phyloP scores from a whole-genome alignment of 2,797 vertebrate species.

The Pseudochaenichthys georgianus region DNA sequence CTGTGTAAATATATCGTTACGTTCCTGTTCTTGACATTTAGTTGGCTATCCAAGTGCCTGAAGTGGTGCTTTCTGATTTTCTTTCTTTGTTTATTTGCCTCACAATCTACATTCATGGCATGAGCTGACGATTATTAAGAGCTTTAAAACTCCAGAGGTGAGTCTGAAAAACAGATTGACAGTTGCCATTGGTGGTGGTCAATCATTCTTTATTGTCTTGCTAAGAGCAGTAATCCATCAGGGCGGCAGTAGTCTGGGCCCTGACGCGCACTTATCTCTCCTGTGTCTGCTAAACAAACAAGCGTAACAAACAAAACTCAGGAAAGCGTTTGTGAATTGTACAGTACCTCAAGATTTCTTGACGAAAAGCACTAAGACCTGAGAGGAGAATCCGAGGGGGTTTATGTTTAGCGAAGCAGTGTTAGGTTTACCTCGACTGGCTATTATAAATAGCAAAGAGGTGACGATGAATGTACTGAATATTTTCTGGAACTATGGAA shows the following conservation, averaged over 20 bases:
- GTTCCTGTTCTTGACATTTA: constrained; percentile 91
- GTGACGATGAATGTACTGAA: constrained; percentile 96
- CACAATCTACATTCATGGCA: constrained; percentile 97
- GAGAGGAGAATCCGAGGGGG: constrained; percentile 83
- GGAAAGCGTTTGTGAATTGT: constrained; percentile 99
- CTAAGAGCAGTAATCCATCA: constrained; percentile 89
- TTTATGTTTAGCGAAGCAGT: constrained; percentile 87
- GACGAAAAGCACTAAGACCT: constrained; percentile 94
- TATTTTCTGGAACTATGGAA: constrained; percentile 80
- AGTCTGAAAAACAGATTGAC: constrained; percentile 91
- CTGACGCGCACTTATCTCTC: constrained; percentile 90
- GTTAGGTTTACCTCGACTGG: constrained; percentile 88
- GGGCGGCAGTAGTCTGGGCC: constrained; percentile 87
- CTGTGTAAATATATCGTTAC: constrained; percentile 94
- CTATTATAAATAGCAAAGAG: constrained; percentile 90
- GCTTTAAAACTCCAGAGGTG: constrained; percentile 95
- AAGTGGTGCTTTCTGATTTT: constrained; percentile 94
- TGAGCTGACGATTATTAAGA: constrained; percentile 97
- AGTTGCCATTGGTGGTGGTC: constrained; percentile 84
- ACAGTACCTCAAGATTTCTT: constrained; percentile 97
- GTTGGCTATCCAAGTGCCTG: constrained; percentile 98
- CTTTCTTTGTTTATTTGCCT: constrained; percentile 88
- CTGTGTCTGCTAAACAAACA: constrained; percentile 88
- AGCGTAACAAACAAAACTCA: constrained; percentile 80
- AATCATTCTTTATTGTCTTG: constrained; percentile 88